Base-by-base conservation (phyloP, 2,113 vertebrate genomes). In the Channa maculata region DNA sequence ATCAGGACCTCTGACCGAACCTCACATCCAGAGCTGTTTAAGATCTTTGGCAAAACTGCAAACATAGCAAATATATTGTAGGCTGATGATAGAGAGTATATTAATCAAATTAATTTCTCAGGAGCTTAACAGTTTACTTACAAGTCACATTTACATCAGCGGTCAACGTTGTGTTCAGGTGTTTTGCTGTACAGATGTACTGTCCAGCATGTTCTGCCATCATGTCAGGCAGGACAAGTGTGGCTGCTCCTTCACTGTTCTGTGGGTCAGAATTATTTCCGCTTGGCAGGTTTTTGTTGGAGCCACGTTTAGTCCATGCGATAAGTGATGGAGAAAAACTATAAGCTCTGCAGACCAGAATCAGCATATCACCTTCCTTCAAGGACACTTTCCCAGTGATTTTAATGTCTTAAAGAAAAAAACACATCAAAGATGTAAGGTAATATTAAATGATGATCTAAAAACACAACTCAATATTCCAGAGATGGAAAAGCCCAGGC, bases 161-260 rank as follows among this genome's bases (percentile, higher is more conserved):
- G 24, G 24, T 24, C 24, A 24, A 24, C 24, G 1, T 43, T 0
- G 33, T 48, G 8, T 79, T 33, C 41, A 2, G 6, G 15, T 86
- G 8, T 37, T 65, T 10, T 6, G 61, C 73, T 50, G 59, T 64
- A 34, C 91, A 92, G 75, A 39, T 5, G 52, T 92, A 92, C n/a
- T 0, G 33, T 45, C 86, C 90, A 15, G 75, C 82, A 54, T 82
- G 1, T 0, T 61, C 65, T 3, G 3, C 11, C 5, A 38, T 77
- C 43, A 82, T 62, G 8, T 84, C 77, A 5, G 15, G 4, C 52
- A 86, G 58, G 13, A 14, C 4, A 2, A 90, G 3, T 12, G 34
- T 34, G 50, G 51, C n/a, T 8, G 66, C 52, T 44, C 15, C 75
- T 8, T 41, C 38, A 46, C 45, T 9, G 5, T 8, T 69, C 11